Conservation (phyloP, 2,888 invertebrate species). For the Nebria salina region DNA sequence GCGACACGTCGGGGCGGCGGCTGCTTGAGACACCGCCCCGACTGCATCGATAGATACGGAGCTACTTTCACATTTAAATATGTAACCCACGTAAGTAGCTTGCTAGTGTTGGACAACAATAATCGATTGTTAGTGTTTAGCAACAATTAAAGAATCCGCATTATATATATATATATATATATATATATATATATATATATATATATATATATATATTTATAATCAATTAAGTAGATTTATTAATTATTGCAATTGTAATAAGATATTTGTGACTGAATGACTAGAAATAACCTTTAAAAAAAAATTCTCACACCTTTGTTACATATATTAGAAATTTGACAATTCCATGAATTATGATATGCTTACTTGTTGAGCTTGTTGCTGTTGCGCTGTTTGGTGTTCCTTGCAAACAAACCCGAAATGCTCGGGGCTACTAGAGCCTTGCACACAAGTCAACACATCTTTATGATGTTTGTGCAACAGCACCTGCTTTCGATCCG, state of each 20-base stretch:
- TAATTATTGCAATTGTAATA: too few species aligned
- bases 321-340: too few species aligned
- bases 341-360: too few species aligned
- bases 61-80: slow-evolving; percentile 89
- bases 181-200: too few species aligned
- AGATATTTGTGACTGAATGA: background rate
- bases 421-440: slow-evolving; percentile 82
- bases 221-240: too few species aligned
- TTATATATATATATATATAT: too few species aligned
- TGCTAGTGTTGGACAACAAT: background rate
- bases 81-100: slow-evolving; percentile 77
- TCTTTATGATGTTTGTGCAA: slow-evolving; percentile 89
- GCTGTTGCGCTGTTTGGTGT: slow-evolving; percentile 55
- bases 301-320: background rate
- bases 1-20: slow-evolving; percentile 61
- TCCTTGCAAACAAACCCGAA: slow-evolving; percentile 96
- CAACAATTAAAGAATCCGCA: too few species aligned
- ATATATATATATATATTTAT: too few species aligned
- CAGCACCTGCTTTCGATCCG: slow-evolving; percentile 89
- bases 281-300: background rate
- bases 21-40: slow-evolving; percentile 81
- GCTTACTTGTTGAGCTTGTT: background rate
- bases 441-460: slow-evolving; percentile 88
- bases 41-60: slow-evolving; percentile 84
- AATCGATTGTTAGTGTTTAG: too few species aligned